Evolutionary conservation across 2,888 invertebrate species (phyloP), one percentile per base, ranked within the genome.

Genomic region (Ectobius pallidus): DNA sequence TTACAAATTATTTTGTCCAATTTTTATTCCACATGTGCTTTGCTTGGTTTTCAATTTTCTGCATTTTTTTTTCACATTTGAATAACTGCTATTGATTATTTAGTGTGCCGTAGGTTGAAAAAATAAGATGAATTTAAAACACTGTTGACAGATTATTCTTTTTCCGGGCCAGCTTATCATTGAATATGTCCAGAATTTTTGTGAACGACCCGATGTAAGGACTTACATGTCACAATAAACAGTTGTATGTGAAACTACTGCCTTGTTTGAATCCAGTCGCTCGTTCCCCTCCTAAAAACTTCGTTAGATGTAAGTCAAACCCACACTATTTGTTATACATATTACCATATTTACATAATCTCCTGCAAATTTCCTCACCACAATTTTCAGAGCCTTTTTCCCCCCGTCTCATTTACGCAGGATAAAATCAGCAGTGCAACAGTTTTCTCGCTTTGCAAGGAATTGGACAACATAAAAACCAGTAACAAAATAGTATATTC

Each of bases 231-330:
- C 87, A 87, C 86, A 87, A 87, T 87, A 87, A 87, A 87, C 87
- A 87, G 87, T 87, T 87, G 87, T 87, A 87, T 87, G 87, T 87
- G 87, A 87, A 87, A 71, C 65, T n/a, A n/a, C n/a, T n/a, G n/a
- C n/a, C n/a, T n/a, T n/a, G n/a, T n/a, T n/a, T n/a, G n/a, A n/a
- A n/a, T n/a, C n/a, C n/a, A n/a, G n/a, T n/a, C n/a, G n/a, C n/a
- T n/a, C n/a, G n/a, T n/a, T n/a, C n/a, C n/a, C n/a, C n/a, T n/a
- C n/a, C n/a, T n/a, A n/a, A n/a, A n/a, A n/a, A n/a, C n/a, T n/a
- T n/a, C n/a, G n/a, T n/a, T n/a, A n/a, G n/a, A n/a, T n/a, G n/a
- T n/a, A n/a, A n/a, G n/a, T n/a, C n/a, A n/a, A n/a, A n/a, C n/a
- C n/a, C n/a, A n/a, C n/a, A n/a, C n/a, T n/a, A n/a, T n/a, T n/a